These are phyloP conservation scores for Dicerorhinus sumatrensis DNA, from an alignment of 2,113 vertebrate genomes.

Conservation along the genomic window DNA sequence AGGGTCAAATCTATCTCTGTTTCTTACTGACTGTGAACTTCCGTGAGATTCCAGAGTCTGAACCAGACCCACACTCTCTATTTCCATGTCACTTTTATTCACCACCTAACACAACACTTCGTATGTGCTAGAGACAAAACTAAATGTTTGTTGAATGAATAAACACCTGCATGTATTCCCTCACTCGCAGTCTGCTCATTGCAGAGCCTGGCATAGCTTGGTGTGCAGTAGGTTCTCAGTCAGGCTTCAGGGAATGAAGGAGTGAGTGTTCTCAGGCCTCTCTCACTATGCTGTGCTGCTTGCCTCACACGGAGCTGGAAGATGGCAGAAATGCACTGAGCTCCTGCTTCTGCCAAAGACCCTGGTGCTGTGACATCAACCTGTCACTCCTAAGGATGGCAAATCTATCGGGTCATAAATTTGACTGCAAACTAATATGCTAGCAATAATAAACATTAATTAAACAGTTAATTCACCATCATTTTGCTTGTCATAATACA, in stretches of 20 bases:
- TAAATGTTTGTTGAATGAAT: background rate
- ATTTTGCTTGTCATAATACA: constrained; percentile 54
- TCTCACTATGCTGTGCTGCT: background rate
- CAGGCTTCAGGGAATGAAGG: background rate
- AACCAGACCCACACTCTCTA: background rate
- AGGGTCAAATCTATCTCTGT: accelerated
- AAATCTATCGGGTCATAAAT: constrained; percentile 51
- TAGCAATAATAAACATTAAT: constrained; percentile 63
- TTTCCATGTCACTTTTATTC: background rate
- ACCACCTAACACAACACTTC: background rate
- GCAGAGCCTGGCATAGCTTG: too few species aligned
- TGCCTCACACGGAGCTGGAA: background rate
- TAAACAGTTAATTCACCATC: constrained; percentile 54
- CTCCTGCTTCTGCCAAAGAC: background rate
- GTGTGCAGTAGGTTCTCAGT: background rate
- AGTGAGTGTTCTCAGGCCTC: background rate
- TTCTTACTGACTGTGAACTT: background rate
- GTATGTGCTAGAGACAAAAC: background rate
- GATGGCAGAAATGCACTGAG: background rate
- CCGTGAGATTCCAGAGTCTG: background rate
- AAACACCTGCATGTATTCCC: background rate
- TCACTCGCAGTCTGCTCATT: background rate
- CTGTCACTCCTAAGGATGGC: constrained; percentile 33
- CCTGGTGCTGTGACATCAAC: background rate
- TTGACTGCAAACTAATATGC: constrained; percentile 51